Evolutionary conservation across 2,888 invertebrate genomes (phyloP).

Genomic region (Drosophila lutescens): DNA sequence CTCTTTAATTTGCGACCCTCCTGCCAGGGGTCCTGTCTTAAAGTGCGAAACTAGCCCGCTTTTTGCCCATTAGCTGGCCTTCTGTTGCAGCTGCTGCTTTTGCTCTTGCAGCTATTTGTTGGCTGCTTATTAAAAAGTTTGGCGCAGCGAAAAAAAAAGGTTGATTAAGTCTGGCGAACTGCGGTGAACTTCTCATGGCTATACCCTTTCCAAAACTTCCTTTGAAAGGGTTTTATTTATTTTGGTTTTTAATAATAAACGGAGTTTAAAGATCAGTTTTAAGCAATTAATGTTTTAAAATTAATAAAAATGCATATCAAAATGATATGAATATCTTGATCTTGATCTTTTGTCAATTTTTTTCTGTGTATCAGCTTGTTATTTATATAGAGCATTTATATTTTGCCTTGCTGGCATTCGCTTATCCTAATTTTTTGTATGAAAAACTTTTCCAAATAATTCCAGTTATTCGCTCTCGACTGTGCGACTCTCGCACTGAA

Average conservation of each 20-base stretch:
- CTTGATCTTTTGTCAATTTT: too few relatives aligned
- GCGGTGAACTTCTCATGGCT: constrained; percentile 14
- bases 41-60: constrained; percentile 3
- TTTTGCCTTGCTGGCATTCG: not conserved
- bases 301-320: too few relatives aligned
- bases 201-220: not conserved
- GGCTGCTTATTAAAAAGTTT: constrained; percentile 57
- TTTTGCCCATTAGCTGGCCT: constrained; percentile 31
- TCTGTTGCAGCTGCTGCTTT: constrained; percentile 29
- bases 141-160: constrained; percentile 30
- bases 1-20: constrained; percentile 22
- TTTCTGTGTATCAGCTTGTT: not conserved
- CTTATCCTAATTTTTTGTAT: not conserved
- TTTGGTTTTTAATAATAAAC: too few relatives aligned
- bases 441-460: constrained; percentile 36
- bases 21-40: constrained; percentile 10
- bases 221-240: not conserved
- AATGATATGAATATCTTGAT: too few relatives aligned
- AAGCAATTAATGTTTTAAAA: too few relatives aligned
- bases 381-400: not conserved
- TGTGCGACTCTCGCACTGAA: constrained; percentile 35
- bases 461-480: constrained; percentile 33
- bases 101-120: constrained; percentile 42
- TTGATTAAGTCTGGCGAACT: constrained; percentile 56
- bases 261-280: too few relatives aligned